phyloP scores from a whole-genome alignment of 2,113 vertebrate species.

The Albula glossodonta region DNA sequence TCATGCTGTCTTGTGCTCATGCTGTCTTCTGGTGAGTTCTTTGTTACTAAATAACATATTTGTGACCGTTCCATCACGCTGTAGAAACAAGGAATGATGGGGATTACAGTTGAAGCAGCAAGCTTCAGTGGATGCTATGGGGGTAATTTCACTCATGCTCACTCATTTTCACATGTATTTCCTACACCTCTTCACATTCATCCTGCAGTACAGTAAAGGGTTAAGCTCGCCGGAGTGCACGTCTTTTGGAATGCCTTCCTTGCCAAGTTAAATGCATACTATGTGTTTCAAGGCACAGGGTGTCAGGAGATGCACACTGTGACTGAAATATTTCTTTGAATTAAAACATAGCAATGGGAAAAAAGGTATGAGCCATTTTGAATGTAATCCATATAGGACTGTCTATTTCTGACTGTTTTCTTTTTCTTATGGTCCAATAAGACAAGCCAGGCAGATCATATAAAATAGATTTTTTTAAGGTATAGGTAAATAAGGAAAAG shows the following conservation, averaged over 20 bases:
- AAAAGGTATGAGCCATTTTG: not conserved
- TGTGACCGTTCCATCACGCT: not conserved
- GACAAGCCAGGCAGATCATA: not conserved
- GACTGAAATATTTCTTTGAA: not conserved
- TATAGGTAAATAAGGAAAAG: not conserved
- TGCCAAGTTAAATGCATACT: not conserved
- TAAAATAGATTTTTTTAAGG: not conserved
- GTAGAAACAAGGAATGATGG: too few relatives aligned
- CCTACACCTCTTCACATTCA: too few relatives aligned
- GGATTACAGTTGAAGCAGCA: too few relatives aligned
- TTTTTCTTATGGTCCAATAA: constrained; percentile 2
- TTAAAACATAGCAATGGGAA: not conserved
- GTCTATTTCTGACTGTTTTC: not conserved
- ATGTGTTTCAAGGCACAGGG: not conserved
- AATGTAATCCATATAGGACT: not conserved
- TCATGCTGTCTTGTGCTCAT: not conserved
- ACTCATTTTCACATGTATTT: too few relatives aligned
- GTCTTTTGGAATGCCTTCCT: not conserved
- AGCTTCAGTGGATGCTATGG: too few relatives aligned
- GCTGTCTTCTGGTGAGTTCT: not conserved
- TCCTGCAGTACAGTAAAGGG: not conserved
- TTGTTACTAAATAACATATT: not conserved
- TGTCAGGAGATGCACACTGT: not conserved
- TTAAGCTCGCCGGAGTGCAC: not conserved
- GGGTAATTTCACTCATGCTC: too few relatives aligned